Base-by-base conservation (phyloP, 2,113 vertebrate genomes). In the Aegypius monachus region DNA sequence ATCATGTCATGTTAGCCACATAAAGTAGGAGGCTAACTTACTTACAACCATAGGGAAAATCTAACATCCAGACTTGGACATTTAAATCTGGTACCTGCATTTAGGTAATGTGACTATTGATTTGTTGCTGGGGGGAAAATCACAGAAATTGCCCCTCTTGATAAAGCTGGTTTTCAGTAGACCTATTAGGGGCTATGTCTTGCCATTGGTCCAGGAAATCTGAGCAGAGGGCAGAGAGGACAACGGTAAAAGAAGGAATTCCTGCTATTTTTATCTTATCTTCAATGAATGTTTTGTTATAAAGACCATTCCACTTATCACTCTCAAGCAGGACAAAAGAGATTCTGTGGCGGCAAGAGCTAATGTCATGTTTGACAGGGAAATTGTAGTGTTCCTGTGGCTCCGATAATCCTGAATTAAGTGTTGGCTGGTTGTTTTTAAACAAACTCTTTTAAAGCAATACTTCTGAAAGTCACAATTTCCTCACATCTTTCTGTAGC, bases 181-280 rank as follows among this genome's bases (percentile, higher is more conserved):
- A 81, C 14, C 2, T 62, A 5, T 58, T 68, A 45, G 16, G 17
- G 12, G 1, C 3, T 91, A 13, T 48, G 34, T 53, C n/a, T 79
- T 95, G 55, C 34, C 29, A 45, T 32, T 83, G 13, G 17, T 91
- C 6, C 34, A 77, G 53, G 81, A 93, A 91, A 65, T 82, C 40
- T 73, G 81, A 90, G 29, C 42, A 91, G 53, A 95, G 18, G 53
- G 29, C 58, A 91, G 58, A 77, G 32, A 72, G 38, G 62, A 90
- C 52, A 95, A 88, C 43, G 16, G 25, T 23, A 42, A 59, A 50
- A 91, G 55, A 95, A 92, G 52, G 66, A 94, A 97, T 93, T 85
- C 23, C 32, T 90, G 53, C 47, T 88, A 87, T 82, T 95, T 95
- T 93, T 70, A 72, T 95, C 93, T 96, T 94, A 95, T 95, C 94